phyloP scores from a whole-genome alignment of 1,140 invertebrate genomes.

The Cotesia glomerata region DNA sequence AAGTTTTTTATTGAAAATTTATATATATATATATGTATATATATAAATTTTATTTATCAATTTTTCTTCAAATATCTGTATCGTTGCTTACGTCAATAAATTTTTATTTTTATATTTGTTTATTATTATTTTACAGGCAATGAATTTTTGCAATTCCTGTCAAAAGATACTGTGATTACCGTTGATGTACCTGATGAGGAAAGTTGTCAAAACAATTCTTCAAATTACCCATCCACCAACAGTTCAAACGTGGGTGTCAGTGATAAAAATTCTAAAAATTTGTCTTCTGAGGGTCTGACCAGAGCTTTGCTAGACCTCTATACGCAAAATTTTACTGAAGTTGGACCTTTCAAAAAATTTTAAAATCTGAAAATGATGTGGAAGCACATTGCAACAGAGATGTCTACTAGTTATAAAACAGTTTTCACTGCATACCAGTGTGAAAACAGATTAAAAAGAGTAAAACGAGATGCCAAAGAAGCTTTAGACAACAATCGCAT shows the following conservation, averaged over 20 bases:
- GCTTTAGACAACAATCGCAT: background rate
- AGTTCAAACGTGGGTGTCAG: conserved; percentile 1
- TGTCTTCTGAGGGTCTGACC: background rate
- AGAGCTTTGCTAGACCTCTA: background rate
- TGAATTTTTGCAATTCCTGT: background rate
- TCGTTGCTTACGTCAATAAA: background rate
- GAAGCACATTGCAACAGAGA: background rate
- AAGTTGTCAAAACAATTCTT: conserved; percentile 2
- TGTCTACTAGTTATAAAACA: background rate
- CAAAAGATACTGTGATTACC: background rate
- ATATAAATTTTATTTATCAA: too few relatives aligned
- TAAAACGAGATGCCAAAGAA: conserved; percentile 2
- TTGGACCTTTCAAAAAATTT: background rate
- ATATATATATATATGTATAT: background rate
- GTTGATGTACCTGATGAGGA: background rate
- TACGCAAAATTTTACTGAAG: conserved; percentile 1
- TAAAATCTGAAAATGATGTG: background rate
- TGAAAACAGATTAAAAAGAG: background rate
- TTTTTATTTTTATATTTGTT: background rate
- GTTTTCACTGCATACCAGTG: background rate
- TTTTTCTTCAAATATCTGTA: background rate
- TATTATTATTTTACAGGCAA: conserved; percentile 3
- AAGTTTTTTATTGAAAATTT: background rate
- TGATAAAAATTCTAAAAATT: background rate
- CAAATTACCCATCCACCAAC: background rate